Evolutionary conservation across 2,888 invertebrate species (phyloP).

Genomic region (Drosophila anceps): DNA sequence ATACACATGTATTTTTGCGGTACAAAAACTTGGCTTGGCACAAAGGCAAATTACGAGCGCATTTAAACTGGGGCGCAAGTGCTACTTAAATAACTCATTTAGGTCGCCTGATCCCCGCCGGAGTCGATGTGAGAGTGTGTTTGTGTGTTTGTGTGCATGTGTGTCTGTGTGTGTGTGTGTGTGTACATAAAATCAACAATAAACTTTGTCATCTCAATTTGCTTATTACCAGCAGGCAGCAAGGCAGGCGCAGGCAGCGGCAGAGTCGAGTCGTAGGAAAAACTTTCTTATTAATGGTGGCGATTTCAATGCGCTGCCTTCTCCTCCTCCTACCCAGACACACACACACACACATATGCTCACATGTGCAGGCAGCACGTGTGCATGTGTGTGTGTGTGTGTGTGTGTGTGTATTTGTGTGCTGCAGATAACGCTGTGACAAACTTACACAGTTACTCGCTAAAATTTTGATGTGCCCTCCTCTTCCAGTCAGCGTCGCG

Average conservation of each 20-base stretch:
- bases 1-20: conserved; percentile 28
- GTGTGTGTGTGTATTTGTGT: conserved; percentile 26
- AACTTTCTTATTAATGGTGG: conserved; percentile 80
- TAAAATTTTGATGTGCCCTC: conserved; percentile 46
- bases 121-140: conserved; percentile 31
- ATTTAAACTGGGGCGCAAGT: conserved; percentile 81
- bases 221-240: conserved; percentile 75
- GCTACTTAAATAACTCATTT: conserved; percentile 82
- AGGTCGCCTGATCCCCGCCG: conserved; percentile 64
- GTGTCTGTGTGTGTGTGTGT: conserved; percentile 31
- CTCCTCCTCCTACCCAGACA: not conserved
- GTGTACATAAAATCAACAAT: conserved; percentile 75
- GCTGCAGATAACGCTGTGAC: conserved; percentile 50
- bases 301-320: conserved; percentile 70
- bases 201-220: conserved; percentile 82
- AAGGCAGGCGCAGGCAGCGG: not conserved
- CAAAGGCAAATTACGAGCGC: conserved; percentile 82
- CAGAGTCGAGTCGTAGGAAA: conserved; percentile 23
- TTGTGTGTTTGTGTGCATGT: conserved; percentile 25
- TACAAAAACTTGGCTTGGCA: conserved; percentile 69
- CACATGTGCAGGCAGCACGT: conserved; percentile 27
- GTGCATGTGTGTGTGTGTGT: conserved; percentile 7
- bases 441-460: conserved; percentile 44
- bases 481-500: conserved; percentile 4
- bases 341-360: not conserved